phyloP scores from a whole-genome alignment of 2,888 invertebrate genomes.

The Philereme vetulata region DNA sequence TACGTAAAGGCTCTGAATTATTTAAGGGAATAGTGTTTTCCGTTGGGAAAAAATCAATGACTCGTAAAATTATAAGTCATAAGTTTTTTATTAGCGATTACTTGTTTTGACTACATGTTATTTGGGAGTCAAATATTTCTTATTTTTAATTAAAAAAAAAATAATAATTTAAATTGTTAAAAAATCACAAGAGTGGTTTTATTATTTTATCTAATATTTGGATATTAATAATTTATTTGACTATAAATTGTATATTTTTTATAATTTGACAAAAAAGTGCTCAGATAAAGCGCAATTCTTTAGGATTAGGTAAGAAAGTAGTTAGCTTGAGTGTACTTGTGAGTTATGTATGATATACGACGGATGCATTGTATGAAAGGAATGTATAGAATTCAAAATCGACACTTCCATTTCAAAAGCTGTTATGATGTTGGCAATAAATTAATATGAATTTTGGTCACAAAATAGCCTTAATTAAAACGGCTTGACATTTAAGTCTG shows the following conservation, averaged over 20 bases:
- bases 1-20: no score
- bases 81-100: not conserved
- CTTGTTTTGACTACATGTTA: not conserved
- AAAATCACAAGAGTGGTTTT: constrained; percentile 30
- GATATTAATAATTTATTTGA: constrained; percentile 41
- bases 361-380: constrained; percentile 13
- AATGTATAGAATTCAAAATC: constrained; percentile 18
- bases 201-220: constrained; percentile 35
- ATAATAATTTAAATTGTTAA: constrained; percentile 18
- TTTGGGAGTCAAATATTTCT: constrained; percentile 22
- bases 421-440: no score
- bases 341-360: constrained; percentile 6
- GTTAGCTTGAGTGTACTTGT: constrained; percentile 20
- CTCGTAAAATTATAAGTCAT: no score
- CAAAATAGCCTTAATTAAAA: constrained; percentile 35
- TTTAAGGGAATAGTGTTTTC: no score
- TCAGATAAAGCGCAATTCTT: constrained; percentile 37
- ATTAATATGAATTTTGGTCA: constrained; percentile 33
- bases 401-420: constrained; percentile 18
- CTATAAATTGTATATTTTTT: constrained; percentile 34
- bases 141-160: constrained; percentile 10
- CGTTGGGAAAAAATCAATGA: no score
- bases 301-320: constrained; percentile 19
- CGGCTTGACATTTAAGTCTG: not conserved
- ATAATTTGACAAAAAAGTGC: constrained; percentile 34